phyloP scores from a whole-genome alignment of 2,797 vertebrate genomes.

The Tympanoctomys barrerae region DNA sequence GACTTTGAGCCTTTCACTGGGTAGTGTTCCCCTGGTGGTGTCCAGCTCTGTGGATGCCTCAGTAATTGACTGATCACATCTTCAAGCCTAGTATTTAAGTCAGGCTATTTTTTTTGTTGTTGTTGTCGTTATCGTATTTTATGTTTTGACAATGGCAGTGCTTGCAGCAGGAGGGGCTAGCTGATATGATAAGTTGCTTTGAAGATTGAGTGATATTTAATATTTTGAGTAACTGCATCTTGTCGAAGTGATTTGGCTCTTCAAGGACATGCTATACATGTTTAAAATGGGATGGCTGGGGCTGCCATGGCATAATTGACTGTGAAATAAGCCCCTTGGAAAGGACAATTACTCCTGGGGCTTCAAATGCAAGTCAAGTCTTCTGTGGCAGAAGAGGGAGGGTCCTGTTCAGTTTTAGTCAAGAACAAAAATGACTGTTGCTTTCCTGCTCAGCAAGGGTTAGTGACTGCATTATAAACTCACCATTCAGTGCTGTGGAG shows the following conservation, averaged over 20 bases:
- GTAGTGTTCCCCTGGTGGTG: background rate
- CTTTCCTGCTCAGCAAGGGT: background rate
- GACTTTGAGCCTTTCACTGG: background rate
- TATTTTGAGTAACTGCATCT: conserved; percentile 78
- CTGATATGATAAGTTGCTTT: conserved; percentile 73
- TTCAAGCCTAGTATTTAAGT: background rate
- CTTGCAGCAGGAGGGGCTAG: conserved; percentile 19
- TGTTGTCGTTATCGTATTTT: conserved; percentile 33
- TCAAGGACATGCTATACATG: conserved; percentile 74
- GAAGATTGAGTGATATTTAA: conserved; percentile 79
- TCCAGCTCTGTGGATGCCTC: background rate
- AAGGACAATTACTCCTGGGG: conserved; percentile 79
- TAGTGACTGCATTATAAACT: background rate
- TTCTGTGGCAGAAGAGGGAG: conserved; percentile 36
- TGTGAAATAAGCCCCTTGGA: conserved; percentile 82
- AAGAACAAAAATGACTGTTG: conserved; percentile 38
- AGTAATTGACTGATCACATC: background rate
- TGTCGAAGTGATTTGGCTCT: conserved; percentile 69
- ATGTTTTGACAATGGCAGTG: conserved; percentile 47
- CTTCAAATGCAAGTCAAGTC: conserved; percentile 72
- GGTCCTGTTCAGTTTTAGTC: conserved; percentile 13
- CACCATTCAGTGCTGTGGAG: background rate
- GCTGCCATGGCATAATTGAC: conserved; percentile 79
- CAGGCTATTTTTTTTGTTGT: conserved; percentile 13
- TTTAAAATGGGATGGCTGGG: conserved; percentile 79